Conservation (phyloP, 2,113 vertebrate genomes). For the Morphnarchus princeps region DNA sequence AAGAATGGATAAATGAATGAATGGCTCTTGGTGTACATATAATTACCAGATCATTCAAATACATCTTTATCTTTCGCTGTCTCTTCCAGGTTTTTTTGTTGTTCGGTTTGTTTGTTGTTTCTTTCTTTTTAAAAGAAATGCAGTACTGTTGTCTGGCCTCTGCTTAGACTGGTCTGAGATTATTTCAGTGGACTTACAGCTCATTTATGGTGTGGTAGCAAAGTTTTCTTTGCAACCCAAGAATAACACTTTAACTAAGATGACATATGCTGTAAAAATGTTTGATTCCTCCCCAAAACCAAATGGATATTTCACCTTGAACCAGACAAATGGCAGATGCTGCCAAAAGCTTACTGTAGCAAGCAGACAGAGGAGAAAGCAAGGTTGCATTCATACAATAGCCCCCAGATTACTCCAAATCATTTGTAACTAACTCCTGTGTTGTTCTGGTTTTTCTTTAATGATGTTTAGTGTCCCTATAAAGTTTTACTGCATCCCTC, state of each 20-base stretch:
- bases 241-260: neutral
- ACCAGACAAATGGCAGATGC: conserved; percentile 3
- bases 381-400: neutral
- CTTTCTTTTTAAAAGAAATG: neutral
- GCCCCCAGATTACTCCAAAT: neutral
- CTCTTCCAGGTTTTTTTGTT: neutral
- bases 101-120: neutral
- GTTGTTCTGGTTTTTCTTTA: neutral
- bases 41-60: conserved; percentile 17
- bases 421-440: neutral
- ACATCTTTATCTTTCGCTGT: neutral
- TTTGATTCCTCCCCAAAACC: neutral
- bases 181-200: neutral
- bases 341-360: neutral
- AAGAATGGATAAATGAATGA: neutral
- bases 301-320: neutral
- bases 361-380: conserved; percentile 4
- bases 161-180: neutral
- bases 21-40: neutral
- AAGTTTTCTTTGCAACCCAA: neutral
- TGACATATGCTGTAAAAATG: neutral
- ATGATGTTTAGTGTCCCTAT: neutral
- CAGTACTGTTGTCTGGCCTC: neutral
- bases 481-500: neutral
- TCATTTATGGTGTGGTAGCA: neutral